Percentiles rank a stretch among this genome's conserved stretches.
phyloP scores from a whole-genome alignment of 2,797 vertebrate genomes.

The Phalloptychus januarius region DNA sequence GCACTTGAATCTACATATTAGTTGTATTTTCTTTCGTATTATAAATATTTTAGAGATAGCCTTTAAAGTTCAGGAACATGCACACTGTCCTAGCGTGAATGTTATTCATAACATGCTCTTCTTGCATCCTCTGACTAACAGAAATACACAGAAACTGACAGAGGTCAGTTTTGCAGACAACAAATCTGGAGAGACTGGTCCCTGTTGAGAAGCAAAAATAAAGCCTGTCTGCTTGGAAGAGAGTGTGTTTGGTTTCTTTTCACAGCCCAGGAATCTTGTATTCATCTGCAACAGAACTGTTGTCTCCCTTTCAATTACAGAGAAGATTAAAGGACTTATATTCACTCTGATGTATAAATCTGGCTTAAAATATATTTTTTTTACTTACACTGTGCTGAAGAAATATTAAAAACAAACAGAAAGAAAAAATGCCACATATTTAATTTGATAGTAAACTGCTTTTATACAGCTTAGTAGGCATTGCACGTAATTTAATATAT shows the following conservation, averaged over 20 bases:
- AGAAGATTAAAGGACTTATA: background rate
- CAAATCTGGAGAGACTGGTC: background rate
- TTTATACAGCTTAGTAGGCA: background rate
- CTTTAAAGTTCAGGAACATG: background rate
- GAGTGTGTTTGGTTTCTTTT: slow-evolving; percentile 13
- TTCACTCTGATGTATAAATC: background rate
- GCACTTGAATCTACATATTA: background rate
- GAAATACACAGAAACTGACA: background rate
- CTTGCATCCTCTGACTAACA: background rate
- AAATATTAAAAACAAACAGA: background rate
- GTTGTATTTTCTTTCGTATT: background rate
- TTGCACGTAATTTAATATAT: background rate
- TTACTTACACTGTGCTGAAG: background rate
- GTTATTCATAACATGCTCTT: no score
- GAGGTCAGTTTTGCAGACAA: background rate
- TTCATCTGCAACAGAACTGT: background rate
- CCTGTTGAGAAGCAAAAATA: background rate
- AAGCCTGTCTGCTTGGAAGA: background rate
- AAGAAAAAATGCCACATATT: background rate
- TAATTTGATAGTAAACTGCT: background rate
- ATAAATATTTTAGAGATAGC: background rate
- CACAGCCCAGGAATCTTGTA: slow-evolving; percentile 1
- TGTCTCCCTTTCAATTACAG: slow-evolving; percentile 1
- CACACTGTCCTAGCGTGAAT: background rate
- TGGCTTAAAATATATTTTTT: background rate